These are phyloP conservation scores for Cheilinus undulatus DNA, from an alignment of 2,113 vertebrate species.

Conservation along the genomic window DNA sequence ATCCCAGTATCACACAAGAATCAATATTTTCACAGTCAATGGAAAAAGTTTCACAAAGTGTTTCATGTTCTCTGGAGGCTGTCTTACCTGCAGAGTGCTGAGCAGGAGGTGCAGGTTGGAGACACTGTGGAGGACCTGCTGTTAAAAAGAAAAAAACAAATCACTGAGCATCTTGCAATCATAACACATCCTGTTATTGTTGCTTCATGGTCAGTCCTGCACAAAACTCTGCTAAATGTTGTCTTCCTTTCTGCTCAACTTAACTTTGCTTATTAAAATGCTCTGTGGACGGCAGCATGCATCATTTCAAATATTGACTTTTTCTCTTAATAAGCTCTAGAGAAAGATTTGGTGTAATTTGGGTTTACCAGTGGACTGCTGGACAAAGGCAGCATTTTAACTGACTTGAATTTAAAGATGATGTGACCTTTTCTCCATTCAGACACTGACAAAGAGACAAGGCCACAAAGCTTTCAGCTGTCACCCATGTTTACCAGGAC, in stretches of 20 bases:
- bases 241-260: background rate
- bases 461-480: conserved; percentile 22
- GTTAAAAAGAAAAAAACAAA: conserved; percentile 42
- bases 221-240: conserved; percentile 1
- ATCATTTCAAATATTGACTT: conserved; percentile 5
- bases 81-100: conserved; percentile 89
- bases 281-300: background rate
- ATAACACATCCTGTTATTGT: background rate
- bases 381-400: conserved; percentile 14
- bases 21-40: background rate
- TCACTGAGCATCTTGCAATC: conserved; percentile 18
- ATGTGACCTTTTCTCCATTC: conserved; percentile 25
- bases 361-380: background rate
- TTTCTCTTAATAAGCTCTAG: background rate
- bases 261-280: conserved; percentile 11
- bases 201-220: background rate
- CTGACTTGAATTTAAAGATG: background rate
- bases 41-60: background rate
- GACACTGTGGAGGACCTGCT: conserved; percentile 92
- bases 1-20: background rate
- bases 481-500: conserved; percentile 4
- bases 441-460: conserved; percentile 16
- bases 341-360: background rate
- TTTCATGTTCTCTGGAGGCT: background rate
- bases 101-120: conserved; percentile 91